Evolutionary conservation across 1,140 invertebrate genomes (phyloP), one percentile per base, ranked within the genome.

Genomic region (Drosophila triauraria): DNA sequence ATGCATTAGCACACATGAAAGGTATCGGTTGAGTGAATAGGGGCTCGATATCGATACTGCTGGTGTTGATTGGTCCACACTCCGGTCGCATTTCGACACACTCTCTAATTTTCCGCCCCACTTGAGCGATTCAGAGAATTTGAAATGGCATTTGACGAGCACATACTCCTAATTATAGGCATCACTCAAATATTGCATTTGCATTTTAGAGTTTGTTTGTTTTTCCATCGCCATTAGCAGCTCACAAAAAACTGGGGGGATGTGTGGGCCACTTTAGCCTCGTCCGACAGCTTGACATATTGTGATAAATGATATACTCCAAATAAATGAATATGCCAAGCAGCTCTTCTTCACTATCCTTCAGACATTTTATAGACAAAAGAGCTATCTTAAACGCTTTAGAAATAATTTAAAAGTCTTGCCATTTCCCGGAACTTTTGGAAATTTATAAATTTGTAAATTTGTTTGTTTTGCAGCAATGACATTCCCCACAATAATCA

Each of bases 281-380:
- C 23, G 13, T 54, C 17, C 25, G 72, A 77, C 72, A 77, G 62
- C 62, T 76, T 77, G 72, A 77, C 75, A 77, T 60, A 77, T 77
- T 77, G 54, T 76, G 72, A 77, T 77, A 77, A 77, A 76, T 77
- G 47, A 54, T 77, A 44, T 65, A 23, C 8, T 54, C 13, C 43
- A 53, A 25, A 60, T 44, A 70, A 70, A 80, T 70, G 42, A 61
- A 44, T 56, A 64, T 54, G 27, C 25, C 38, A 38, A 25, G 17
- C 38, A 23, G 43, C 32, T 32, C 13, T 8, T 6, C 10, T 27
- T 27, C 23, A 56, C 8, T 17, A 35, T 27, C 10, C 12, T 10
- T 13, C 7, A 23, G 17, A 10, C 9, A 1, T 12, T 20, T 40
- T 56, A 35, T 40, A 23, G 9, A 2, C 7, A 43, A 44, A 35